Conservation (phyloP, 1,140 invertebrate species). For the Lethocerus indicus region DNA sequence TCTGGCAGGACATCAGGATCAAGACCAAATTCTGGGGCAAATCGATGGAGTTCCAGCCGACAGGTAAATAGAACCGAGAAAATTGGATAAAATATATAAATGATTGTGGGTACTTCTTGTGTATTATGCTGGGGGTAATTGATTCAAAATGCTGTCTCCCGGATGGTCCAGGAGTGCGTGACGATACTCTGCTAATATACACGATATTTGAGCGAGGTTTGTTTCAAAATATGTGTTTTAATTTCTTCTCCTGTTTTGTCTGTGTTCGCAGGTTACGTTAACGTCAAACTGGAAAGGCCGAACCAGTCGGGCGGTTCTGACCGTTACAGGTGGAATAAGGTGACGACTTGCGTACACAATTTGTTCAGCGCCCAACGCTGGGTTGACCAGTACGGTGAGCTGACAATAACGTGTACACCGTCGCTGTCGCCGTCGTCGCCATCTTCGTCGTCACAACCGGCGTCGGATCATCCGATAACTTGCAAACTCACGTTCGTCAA, state of each 20-base stretch:
- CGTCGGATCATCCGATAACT: slow-evolving; percentile 30
- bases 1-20: slow-evolving; percentile 66
- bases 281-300: slow-evolving; percentile 30
- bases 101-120: background rate
- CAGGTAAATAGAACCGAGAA: slow-evolving; percentile 28
- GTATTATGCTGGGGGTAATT: background rate
- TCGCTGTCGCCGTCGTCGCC: too few species aligned
- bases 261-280: slow-evolving; percentile 25
- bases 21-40: slow-evolving; percentile 86
- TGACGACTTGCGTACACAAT: slow-evolving; percentile 77
- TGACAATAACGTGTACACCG: slow-evolving; percentile 56
- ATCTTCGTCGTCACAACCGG: too few species aligned
- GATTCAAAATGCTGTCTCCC: too few species aligned
- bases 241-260: too few species aligned
- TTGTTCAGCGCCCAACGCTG: slow-evolving; percentile 64
- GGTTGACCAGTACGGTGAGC: slow-evolving; percentile 76
- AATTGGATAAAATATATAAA: background rate
- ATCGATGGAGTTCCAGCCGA: slow-evolving; percentile 75
- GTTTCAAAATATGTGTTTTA: background rate
- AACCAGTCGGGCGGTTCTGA: slow-evolving; percentile 29
- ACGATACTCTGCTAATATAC: background rate
- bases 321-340: slow-evolving; percentile 71
- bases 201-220: background rate
- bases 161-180: too few species aligned
- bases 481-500: slow-evolving; percentile 72